Evolutionary conservation across 2,113 vertebrate genomes (phyloP), one percentile per base, ranked within the genome.

Genomic region (Machaerirhynchus nigripectus): DNA sequence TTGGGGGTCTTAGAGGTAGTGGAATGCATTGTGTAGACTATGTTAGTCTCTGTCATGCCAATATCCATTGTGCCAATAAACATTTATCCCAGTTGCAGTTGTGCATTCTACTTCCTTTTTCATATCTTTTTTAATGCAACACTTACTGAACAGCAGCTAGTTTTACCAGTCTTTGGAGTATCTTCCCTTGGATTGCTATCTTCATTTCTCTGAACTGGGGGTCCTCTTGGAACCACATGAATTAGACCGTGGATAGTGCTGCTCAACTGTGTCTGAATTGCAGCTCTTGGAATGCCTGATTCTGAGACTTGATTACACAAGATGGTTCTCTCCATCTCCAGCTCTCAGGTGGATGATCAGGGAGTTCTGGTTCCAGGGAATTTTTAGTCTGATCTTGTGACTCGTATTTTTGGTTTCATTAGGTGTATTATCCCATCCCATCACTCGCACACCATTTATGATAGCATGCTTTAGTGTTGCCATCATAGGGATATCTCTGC

Each of bases 371-470:
- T 40, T 47, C 19, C 61, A 40, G n/a, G 11, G 11, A 68, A 40
- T 22, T 68, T 20, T n/a, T 68, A 60, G 20, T 53, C 28, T 30
- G 33, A n/a, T 26, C 13, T 40, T 75, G 28, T 74, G 46, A 39
- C 28, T 24, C 13, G 13, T 26, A 30, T 21, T 68, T 75, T 68
- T 30, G 6, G 9, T 53, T 27, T 40, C n/a, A 53, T 15, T 39
- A 42, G 42, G 13, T 23, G 39, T 21, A n/a, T n/a, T 30, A 68
- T 26, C 60, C 24, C 30, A 40, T 47, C 6, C 14, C 40, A 55
- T 40, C 10, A 31, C 50, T 61, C 0, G 0, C 11, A 4, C 30
- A 35, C 0, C 0, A 53, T n/a, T 40, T 47, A 49, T 39, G 15
- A 17, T 18, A 68, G 22, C 2, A 0, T 24, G 22, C 22, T 37